Evolutionary conservation across 2,797 vertebrate genomes (phyloP).

Genomic region (Phoxinus dragarum): DNA sequence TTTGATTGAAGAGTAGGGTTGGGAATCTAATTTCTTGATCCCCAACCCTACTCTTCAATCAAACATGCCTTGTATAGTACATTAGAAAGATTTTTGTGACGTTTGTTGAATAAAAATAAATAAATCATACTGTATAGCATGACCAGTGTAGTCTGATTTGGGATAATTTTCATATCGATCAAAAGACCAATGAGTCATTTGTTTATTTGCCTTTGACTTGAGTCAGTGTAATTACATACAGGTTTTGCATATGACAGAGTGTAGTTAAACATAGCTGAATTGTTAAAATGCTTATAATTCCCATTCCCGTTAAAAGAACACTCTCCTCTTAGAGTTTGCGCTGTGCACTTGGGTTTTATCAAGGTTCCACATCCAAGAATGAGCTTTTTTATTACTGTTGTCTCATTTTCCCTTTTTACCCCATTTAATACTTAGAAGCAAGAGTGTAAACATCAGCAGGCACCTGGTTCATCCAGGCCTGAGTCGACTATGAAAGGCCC

Average conservation of each 20-base stretch:
- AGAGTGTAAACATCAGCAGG: slow-evolving; percentile 36
- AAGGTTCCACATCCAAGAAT: neutral
- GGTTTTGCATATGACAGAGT: neutral
- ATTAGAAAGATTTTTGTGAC: neutral
- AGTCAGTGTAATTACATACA: slow-evolving; percentile 14
- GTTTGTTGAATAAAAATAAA: neutral
- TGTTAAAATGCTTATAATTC: neutral
- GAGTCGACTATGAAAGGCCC: slow-evolving; percentile 60
- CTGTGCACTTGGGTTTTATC: neutral
- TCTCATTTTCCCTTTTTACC: neutral
- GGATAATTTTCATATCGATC: neutral
- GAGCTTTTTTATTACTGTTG: neutral
- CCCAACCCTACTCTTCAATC: neutral
- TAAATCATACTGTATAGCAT: neutral
- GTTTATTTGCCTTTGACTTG: slow-evolving; percentile 4
- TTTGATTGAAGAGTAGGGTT: slow-evolving; percentile 14
- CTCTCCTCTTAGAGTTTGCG: neutral
- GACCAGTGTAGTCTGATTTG: neutral
- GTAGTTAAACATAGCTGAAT: neutral
- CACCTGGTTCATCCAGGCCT: slow-evolving; percentile 65
- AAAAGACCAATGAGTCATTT: slow-evolving; percentile 1
- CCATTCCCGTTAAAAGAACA: neutral
- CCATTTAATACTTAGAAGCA: neutral
- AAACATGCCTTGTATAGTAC: neutral
- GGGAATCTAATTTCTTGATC: neutral